Percentiles rank a stretch among this genome's conserved stretches.
Conservation (phyloP, 2,113 vertebrate genomes). For the Diglossa brunneiventris region DNA sequence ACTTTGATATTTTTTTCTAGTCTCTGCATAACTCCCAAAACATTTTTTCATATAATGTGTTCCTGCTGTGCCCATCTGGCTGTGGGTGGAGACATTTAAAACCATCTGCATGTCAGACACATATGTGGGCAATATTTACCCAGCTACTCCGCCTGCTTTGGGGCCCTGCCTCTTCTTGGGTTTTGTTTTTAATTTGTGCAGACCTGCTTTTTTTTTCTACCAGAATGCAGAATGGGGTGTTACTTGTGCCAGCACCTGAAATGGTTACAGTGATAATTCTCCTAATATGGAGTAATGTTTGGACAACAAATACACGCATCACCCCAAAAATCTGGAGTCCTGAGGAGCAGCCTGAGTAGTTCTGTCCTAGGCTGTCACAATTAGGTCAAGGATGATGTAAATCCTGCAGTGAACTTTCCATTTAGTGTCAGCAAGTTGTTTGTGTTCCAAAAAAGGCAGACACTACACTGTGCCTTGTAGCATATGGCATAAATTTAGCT, state of each 20-base stretch:
- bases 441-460: constrained; percentile 49
- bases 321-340: neutral
- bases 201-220: neutral
- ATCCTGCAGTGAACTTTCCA: constrained; percentile 47
- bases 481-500: constrained; percentile 53
- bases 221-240: neutral
- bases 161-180: neutral
- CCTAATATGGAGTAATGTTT: constrained; percentile 6
- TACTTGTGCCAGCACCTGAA: constrained; percentile 15
- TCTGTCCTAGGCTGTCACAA: constrained; percentile 33
- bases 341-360: constrained; percentile 10
- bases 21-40: neutral
- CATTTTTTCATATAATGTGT: constrained; percentile 27
- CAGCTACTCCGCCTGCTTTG: neutral
- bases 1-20: constrained; percentile 26
- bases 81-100: constrained; percentile 27
- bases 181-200: neutral
- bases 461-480: neutral
- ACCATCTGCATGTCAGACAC: constrained; percentile 48
- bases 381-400: constrained; percentile 61
- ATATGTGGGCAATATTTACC: constrained; percentile 23
- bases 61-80: constrained; percentile 62
- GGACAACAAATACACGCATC: neutral
- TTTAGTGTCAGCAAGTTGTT: constrained; percentile 35
- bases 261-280: neutral